These are phyloP conservation scores for Schizotus pectinicornis DNA, from an alignment of 2,888 invertebrate species.

Conservation along the genomic window DNA sequence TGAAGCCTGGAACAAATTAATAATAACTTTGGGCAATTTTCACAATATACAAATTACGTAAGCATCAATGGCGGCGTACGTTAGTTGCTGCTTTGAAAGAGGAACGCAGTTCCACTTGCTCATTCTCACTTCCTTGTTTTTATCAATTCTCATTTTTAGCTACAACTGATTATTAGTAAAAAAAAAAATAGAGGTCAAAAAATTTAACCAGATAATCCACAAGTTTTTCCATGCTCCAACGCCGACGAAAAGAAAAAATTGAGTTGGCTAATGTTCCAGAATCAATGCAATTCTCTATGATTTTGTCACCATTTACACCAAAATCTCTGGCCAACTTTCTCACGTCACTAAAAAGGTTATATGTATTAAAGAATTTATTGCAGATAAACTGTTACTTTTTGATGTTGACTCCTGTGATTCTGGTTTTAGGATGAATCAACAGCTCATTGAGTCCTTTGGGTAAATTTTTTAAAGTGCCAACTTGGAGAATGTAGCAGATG, in stretches of 20 bases:
- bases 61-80: constrained; percentile 71
- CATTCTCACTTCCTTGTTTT: constrained; percentile 64
- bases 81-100: constrained; percentile 61
- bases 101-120: constrained; percentile 68
- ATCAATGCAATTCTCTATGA: constrained; percentile 67
- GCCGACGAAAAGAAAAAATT: constrained; percentile 59
- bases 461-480: constrained; percentile 62
- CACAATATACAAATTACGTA: constrained; percentile 58
- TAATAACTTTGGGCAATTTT: too few relatives aligned
- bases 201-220: constrained; percentile 61
- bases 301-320: constrained; percentile 61
- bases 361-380: constrained; percentile 10
- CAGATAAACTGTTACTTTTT: constrained; percentile 60
- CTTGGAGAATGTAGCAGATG: constrained; percentile 65
- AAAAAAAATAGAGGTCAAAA: constrained; percentile 8
- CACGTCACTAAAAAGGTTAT: constrained; percentile 62
- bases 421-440: constrained; percentile 64
- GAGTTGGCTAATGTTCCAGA: constrained; percentile 64
- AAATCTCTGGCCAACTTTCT: constrained; percentile 69
- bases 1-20: too few relatives aligned
- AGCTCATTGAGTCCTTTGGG: constrained; percentile 64
- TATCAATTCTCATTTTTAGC: constrained; percentile 63
- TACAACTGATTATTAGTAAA: constrained; percentile 42
- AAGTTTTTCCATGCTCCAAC: constrained; percentile 68
- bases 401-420: constrained; percentile 68